Conservation (phyloP, 2,113 vertebrate genomes). For the Phylloscopus trochilus region DNA sequence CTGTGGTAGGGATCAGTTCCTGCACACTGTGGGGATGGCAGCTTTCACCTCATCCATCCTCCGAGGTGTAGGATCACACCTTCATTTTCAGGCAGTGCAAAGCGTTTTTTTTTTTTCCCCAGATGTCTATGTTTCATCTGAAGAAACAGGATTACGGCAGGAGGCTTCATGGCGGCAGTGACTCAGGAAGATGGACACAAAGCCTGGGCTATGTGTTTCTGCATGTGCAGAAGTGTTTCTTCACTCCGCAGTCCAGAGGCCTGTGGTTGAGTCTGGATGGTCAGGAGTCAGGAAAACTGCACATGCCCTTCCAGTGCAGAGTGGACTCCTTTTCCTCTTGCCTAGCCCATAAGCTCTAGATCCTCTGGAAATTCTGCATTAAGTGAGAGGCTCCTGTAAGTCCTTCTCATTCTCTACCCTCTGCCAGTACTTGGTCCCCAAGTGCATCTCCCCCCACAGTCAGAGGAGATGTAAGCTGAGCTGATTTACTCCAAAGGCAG, state of each 20-base stretch:
- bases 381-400: background rate
- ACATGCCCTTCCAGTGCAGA: background rate
- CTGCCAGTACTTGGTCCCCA: accelerated
- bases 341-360: background rate
- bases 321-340: background rate
- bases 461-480: background rate
- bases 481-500: background rate
- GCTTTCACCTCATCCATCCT: background rate
- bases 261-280: background rate
- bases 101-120: background rate
- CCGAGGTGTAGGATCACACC: accelerated
- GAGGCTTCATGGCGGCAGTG: background rate
- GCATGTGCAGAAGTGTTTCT: background rate
- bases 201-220: background rate
- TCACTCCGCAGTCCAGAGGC: background rate
- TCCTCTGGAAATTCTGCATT: background rate
- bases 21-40: accelerated
- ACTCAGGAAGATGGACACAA: background rate
- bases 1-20: background rate
- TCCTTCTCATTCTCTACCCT: background rate
- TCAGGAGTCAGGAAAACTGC: background rate
- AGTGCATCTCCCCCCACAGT: accelerated
- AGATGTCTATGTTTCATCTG: background rate
- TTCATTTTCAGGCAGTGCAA: background rate
- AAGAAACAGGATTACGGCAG: background rate